Evolutionary conservation across 2,888 invertebrate species (phyloP).

Genomic region (Orthosia gracilis): DNA sequence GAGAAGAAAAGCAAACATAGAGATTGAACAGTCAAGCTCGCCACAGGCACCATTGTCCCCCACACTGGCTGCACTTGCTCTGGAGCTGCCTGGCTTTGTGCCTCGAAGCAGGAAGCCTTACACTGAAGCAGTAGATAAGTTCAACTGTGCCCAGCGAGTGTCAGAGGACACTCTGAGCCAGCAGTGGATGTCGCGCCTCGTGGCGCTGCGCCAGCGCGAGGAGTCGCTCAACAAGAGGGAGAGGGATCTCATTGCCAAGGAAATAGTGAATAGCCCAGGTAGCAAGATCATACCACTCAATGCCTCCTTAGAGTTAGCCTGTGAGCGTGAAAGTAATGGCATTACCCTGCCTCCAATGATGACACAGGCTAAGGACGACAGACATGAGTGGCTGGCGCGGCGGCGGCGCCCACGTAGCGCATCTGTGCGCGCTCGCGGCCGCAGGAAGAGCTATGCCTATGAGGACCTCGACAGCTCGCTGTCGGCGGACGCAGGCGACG

Average conservation of each 20-base stretch:
- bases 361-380: constrained; percentile 69
- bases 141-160: constrained; percentile 86
- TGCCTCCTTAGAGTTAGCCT: constrained; percentile 66
- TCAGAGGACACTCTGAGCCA: constrained; percentile 90
- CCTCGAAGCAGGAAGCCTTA: constrained; percentile 84
- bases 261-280: constrained; percentile 84
- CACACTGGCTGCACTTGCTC: constrained; percentile 85
- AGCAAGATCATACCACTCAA: constrained; percentile 77
- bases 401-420: constrained; percentile 78
- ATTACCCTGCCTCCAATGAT: constrained; percentile 86
- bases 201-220: constrained; percentile 89
- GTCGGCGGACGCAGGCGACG: constrained; percentile 91
- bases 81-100: constrained; percentile 88
- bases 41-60: constrained; percentile 81
- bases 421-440: constrained; percentile 76
- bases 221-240: constrained; percentile 89
- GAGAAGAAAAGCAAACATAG: constrained; percentile 67
- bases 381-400: constrained; percentile 72
- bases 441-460: constrained; percentile 84
- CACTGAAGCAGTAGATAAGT: constrained; percentile 74
- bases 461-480: constrained; percentile 92
- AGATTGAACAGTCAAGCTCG: constrained; percentile 68
- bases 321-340: constrained; percentile 78
- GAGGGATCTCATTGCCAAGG: constrained; percentile 85
- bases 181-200: constrained; percentile 91